Evolutionary conservation across 2,113 vertebrate genomes (phyloP).

Genomic region (Monopterus albus): DNA sequence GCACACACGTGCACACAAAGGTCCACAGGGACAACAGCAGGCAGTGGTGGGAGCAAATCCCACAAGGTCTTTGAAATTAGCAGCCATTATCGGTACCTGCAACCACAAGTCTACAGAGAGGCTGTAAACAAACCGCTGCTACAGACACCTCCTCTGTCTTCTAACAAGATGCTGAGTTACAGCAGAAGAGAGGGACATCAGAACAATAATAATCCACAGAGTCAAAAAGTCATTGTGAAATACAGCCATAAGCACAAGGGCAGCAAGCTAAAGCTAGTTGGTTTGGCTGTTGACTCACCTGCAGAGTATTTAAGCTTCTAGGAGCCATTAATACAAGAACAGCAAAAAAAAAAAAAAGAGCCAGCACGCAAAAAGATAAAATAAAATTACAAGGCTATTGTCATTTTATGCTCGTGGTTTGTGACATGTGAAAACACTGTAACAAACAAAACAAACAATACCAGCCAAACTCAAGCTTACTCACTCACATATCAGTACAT

Average conservation of each 20-base stretch:
- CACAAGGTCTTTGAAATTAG: constrained; percentile 74
- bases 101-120: constrained; percentile 72
- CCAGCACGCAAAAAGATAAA: too few relatives aligned
- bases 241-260: not conserved
- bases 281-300: constrained; percentile 34
- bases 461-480: constrained; percentile 5
- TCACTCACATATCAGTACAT: too few relatives aligned
- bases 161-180: constrained; percentile 2
- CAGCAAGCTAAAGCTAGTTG: not conserved
- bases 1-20: constrained; percentile 39
- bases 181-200: constrained; percentile 28
- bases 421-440: too few relatives aligned
- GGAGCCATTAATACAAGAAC: too few relatives aligned
- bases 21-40: constrained; percentile 60
- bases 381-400: not conserved
- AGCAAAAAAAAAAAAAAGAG: too few relatives aligned
- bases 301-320: constrained; percentile 5
- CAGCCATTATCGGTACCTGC: constrained; percentile 76
- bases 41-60: constrained; percentile 65
- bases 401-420: constrained; percentile 17
- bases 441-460: too few relatives aligned
- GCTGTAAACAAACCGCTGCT: constrained; percentile 66
- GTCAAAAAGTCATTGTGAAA: constrained; percentile 3
- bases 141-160: constrained; percentile 16
- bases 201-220: constrained; percentile 15